Base-by-base conservation (phyloP, 2,888 invertebrate species). In the Cerastis rubricosa region DNA sequence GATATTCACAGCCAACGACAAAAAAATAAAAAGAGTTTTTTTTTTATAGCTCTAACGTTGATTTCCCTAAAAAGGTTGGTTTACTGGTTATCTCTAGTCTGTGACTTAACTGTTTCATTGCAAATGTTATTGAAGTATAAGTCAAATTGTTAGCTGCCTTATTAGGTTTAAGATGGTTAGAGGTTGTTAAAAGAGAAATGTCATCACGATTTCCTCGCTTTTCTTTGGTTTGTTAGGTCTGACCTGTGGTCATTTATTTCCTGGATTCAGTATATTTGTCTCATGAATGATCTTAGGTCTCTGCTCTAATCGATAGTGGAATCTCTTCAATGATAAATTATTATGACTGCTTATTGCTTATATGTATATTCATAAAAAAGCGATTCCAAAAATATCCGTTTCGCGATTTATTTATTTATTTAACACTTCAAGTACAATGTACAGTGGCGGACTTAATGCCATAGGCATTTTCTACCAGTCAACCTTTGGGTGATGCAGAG, bases 41-140 rank as follows among this genome's bases (percentile, higher is more conserved):
- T 40, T 40, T 40, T 40, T 40, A 40, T 40, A 40, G 5, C 8
- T 8, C 40, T 40, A 6, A 40, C 40, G 4, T 40, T 40, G 40
- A 5, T 40, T 40, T 40, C 40, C 40, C 40, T 5, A 40, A 51
- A 54, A n/a, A 3, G n/a, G 35, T 35, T 61, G n/a, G 1, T 43
- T 43, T 45, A 43, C 64, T 64, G 43, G 43, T 25, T 64, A 17
- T n/a, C 1, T 64, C 9, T 64, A 43, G 8, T 8, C 64, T 64
- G 64, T 64, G 64, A 43, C 73, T 77, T 76, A 80, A 83, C 80
- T 77, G 78, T 76, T 83, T 85, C 67, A 78, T 85, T 88, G 87
- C 85, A 81, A 88, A 87, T 83, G 84, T 85, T 71, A 75, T 83
- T 75, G 73, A 75, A 78, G 78, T 67, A 47, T 66, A 63, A 77